phyloP scores from a whole-genome alignment of 2,113 vertebrate genomes.

The Centropus bengalensis region DNA sequence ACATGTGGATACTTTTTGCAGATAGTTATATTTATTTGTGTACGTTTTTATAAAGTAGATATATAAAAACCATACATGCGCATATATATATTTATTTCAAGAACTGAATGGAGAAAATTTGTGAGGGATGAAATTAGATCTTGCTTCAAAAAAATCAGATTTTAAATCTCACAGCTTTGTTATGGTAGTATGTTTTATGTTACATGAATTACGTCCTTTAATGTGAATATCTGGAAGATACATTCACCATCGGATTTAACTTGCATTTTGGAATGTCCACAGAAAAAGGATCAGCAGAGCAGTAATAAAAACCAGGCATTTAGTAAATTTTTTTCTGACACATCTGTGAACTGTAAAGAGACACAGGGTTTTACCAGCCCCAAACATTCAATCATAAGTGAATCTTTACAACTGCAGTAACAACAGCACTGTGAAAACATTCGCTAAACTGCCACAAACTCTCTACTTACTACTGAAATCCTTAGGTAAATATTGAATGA shows the following conservation, averaged over 20 bases:
- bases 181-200: slow-evolving; percentile 62
- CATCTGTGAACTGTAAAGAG: slow-evolving; percentile 72
- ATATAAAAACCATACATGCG: background rate
- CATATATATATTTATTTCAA: background rate
- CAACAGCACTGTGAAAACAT: slow-evolving; percentile 67
- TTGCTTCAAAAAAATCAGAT: slow-evolving; percentile 27
- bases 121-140: slow-evolving; percentile 33
- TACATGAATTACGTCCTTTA: slow-evolving; percentile 53
- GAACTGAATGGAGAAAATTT: slow-evolving; percentile 30
- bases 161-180: slow-evolving; percentile 46
- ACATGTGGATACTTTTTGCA: background rate
- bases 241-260: slow-evolving; percentile 38
- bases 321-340: slow-evolving; percentile 65
- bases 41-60: background rate
- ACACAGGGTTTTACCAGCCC: slow-evolving; percentile 59
- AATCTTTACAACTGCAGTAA: slow-evolving; percentile 70
- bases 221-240: slow-evolving; percentile 67
- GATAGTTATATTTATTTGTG: background rate
- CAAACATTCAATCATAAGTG: slow-evolving; percentile 54
- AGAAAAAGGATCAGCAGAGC: slow-evolving; percentile 48
- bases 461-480: slow-evolving; percentile 69
- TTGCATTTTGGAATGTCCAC: slow-evolving; percentile 60
- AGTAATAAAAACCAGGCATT: slow-evolving; percentile 65
- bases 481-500: slow-evolving; percentile 73
- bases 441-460: slow-evolving; percentile 68